Conservation (phyloP, 2,113 vertebrate species). For the Pycnonotus jocosus region DNA sequence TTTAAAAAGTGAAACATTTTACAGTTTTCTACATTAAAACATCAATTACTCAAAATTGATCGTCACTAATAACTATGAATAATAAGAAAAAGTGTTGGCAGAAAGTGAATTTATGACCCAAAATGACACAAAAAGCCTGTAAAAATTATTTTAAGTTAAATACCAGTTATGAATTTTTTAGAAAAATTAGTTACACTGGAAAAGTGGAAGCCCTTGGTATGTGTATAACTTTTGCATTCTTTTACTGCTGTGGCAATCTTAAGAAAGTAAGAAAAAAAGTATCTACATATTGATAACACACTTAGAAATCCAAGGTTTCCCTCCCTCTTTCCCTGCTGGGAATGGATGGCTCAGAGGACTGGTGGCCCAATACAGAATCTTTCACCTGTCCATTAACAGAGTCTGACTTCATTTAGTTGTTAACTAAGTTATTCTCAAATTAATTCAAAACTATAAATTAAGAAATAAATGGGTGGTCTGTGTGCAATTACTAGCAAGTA, state of each 20-base stretch:
- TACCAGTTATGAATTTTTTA: slow-evolving; percentile 54
- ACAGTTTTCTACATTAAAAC: slow-evolving; percentile 26
- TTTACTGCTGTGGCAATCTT: not conserved
- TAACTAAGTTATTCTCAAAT: not conserved
- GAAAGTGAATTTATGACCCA: slow-evolving; percentile 19
- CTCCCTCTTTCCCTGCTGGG: not conserved
- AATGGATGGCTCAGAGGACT: slow-evolving; percentile 65
- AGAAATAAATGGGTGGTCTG: slow-evolving; percentile 46
- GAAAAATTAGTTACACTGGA: slow-evolving; percentile 36
- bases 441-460: not conserved
- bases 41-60: not conserved
- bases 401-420: slow-evolving; percentile 9
- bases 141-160: slow-evolving; percentile 50
- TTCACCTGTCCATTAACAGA: slow-evolving; percentile 38
- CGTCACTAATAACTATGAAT: not conserved
- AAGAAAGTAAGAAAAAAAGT: not conserved
- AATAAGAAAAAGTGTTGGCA: not conserved
- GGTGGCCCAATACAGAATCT: slow-evolving; percentile 47
- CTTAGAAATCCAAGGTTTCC: not conserved
- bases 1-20: slow-evolving; percentile 35
- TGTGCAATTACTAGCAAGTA: not conserved
- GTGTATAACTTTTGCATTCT: slow-evolving; percentile 9
- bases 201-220: slow-evolving; percentile 19
- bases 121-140: slow-evolving; percentile 15
- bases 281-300: not conserved